These are phyloP conservation scores for Leptodactylus fallax DNA, from an alignment of 2,797 vertebrate species.

Conservation along the genomic window DNA sequence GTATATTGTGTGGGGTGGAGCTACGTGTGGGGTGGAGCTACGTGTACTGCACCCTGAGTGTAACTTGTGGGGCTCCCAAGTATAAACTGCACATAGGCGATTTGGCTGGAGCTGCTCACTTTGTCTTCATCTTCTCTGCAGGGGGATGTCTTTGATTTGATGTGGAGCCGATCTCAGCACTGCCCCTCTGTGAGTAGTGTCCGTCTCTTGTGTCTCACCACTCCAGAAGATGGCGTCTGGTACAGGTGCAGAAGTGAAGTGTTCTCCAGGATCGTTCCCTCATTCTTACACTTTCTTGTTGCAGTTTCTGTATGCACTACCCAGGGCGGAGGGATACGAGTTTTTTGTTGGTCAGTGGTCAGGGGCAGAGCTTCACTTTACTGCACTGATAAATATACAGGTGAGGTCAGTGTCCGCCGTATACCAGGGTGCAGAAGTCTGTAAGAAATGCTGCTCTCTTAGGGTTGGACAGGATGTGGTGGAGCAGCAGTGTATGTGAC, in stretches of 20 bases:
- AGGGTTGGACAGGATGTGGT: too few relatives aligned
- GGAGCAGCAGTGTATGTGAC: too few relatives aligned
- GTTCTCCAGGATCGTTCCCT: too few relatives aligned
- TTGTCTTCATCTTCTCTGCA: conserved; percentile 65
- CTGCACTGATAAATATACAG: conserved; percentile 94
- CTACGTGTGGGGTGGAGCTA: too few relatives aligned
- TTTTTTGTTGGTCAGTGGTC: conserved; percentile 96
- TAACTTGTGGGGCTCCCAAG: too few relatives aligned
- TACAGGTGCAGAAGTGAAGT: too few relatives aligned
- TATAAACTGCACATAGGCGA: too few relatives aligned
- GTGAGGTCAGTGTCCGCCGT: conserved; percentile 71
- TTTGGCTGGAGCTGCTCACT: background rate
- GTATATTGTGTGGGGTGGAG: background rate
- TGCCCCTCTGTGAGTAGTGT: conserved; percentile 84
- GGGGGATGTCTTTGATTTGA: conserved; percentile 85
- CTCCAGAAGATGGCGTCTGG: too few relatives aligned
- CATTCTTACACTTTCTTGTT: background rate
- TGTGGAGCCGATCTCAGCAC: conserved; percentile 80
- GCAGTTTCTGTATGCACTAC: conserved; percentile 92
- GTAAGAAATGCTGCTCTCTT: too few relatives aligned
- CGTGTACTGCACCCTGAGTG: too few relatives aligned
- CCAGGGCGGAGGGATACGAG: conserved; percentile 92
- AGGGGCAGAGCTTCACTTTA: conserved; percentile 90
- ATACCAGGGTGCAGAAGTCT: background rate
- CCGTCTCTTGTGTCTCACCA: too few relatives aligned